Base-by-base conservation (phyloP, 1,140 invertebrate species). In the Scylla paramamosain region DNA sequence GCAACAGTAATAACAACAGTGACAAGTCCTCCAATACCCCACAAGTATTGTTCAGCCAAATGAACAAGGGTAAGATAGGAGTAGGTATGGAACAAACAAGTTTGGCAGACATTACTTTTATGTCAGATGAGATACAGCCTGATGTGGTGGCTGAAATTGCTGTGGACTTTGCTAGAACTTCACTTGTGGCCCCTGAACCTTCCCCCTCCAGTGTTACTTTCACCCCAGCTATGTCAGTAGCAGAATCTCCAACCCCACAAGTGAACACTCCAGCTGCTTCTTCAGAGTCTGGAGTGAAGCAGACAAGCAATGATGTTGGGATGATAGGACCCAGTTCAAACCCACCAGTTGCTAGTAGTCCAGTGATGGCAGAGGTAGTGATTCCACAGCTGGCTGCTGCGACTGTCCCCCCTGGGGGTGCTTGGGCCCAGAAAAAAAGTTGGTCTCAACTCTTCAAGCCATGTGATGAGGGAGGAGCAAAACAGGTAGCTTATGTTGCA, bases 351-450 rank as follows among this genome's bases (percentile, higher is more conserved):
- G 1, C 46, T 28, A 28, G 39, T 29, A 87, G 83, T 52, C 83
- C 92, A 52, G 84, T 32, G 32, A 84, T 48, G 45, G 46, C 83
- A 67, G 82, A 86, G 52, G 77, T 67, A 28, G 90, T 92, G 91
- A 52, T 91, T 31, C 59, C 88, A n/a, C 52, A 83, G 82, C 32
- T 93, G 10, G 29, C 77, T 45, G 83, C 83, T 87, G 29, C 90
- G 83, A 95, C 46, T 7, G 20, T 90, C 48, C 45, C 48, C 7
- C 94, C 94, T 39, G 94, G 90, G n/a, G 94, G 94, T 92, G 94
- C 94, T n/a, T 95, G 94, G 94, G 94, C 94, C 31, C 94, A 95
- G 83, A 95, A 95, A 90, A 95, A 95, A 82, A 95, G 94, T 88
- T 95, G 94, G 94, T 95, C 94, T 39, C 94, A 95, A 52, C 82